Base-by-base conservation (phyloP, 2,113 vertebrate genomes). In the Bubalus kerabau region DNA sequence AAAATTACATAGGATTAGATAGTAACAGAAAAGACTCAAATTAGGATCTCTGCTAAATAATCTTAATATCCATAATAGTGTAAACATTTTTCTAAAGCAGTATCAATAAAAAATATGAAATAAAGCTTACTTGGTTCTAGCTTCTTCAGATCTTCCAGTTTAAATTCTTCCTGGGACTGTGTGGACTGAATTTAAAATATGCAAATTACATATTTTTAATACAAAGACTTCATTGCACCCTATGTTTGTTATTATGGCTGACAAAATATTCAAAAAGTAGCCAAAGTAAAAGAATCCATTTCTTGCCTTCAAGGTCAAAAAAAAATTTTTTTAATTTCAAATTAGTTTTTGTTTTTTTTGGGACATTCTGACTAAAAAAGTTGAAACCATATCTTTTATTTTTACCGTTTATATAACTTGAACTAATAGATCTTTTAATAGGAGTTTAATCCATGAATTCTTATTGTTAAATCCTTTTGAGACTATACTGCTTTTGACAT, bases 71-170 rank as follows among this genome's bases (percentile, higher is more conserved):
- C 19, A 30, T 64, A 95, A 43, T 5, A 80, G 57, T 54, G 43
- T 17, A 91, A 81, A 28, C 92, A 36, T 71, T 87, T 91, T 94
- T 83, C 56, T 85, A 94, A 95, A 87, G 24, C 6, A 88, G 11
- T 40, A 71, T 23, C 57, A 91, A 64, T 78, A 36, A 88, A 94
- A 64, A n/a, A 32, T 57, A 46, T 8, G 74, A 87, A 52, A 80
- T 62, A 98, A 97, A 98, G 99, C 99, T 99, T 98, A 99, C 99
- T 99, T 98, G 99, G 99, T 98, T 99, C 99, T 99, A 99, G 98
- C 98, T 99, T 99, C 99, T 99, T 99, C 98, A 99, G 98, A 96
- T 99, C 99, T 98, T 99, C 99, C 95, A 99, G 98, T 97, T 99
- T 99, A 99, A 99, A 99, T 82, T 99, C 99, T 90, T 99, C 99